Percentiles rank a stretch among this genome's conserved stretches.
Evolutionary conservation across 92 coral and sea anemone species (phyloP).

Genomic region (Epizoanthus illoricatus): DNA sequence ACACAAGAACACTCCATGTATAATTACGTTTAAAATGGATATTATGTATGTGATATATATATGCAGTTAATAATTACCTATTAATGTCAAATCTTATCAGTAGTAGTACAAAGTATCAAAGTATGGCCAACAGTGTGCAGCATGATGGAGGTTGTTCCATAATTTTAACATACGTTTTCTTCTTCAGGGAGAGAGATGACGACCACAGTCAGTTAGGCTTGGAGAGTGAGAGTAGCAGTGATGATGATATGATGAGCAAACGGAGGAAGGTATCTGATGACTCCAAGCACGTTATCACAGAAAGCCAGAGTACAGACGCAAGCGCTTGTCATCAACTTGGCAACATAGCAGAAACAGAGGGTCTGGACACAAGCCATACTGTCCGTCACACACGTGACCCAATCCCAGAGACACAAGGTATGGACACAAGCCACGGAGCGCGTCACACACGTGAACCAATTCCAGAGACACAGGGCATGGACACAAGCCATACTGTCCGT

Average conservation of each 20-base stretch:
- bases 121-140: too few relatives aligned
- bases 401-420: constrained; percentile 9
- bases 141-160: not conserved
- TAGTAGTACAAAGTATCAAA: too few relatives aligned
- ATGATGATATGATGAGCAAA: constrained; percentile 34
- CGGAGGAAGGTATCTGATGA: constrained; percentile 26
- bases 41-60: too few relatives aligned
- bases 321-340: not conserved
- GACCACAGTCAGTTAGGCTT: not conserved
- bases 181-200: constrained; percentile 15
- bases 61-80: too few relatives aligned
- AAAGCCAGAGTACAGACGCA: constrained; percentile 4
- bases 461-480: constrained; percentile 22
- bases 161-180: not conserved
- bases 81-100: too few relatives aligned
- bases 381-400: not conserved
- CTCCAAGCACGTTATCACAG: constrained; percentile 2
- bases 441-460: not conserved
- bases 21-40: too few relatives aligned
- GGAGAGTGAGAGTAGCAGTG: constrained; percentile 35
- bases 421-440: not conserved
- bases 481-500: not conserved
- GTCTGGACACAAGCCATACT: constrained; percentile 1
- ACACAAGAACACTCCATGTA: too few relatives aligned
- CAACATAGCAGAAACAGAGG: not conserved